A percentile compares a stretch with the other conserved stretches of the same genome.
Conservation (phyloP, 2,888 invertebrate species). For the Thysanoteuthis rhombus region DNA sequence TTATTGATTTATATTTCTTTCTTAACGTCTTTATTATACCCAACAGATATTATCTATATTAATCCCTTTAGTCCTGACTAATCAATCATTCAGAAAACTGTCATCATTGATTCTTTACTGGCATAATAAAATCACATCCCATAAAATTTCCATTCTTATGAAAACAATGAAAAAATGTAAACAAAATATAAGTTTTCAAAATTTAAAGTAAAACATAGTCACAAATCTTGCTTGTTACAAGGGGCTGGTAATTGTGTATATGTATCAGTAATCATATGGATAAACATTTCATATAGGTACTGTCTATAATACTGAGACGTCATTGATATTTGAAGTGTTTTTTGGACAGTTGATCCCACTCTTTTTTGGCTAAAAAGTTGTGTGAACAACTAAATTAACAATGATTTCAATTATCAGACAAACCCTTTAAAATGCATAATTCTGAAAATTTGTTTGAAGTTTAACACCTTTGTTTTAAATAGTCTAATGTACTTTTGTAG, state of each 20-base stretch:
- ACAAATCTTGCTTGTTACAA: neutral
- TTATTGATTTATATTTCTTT: neutral
- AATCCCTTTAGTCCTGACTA: neutral
- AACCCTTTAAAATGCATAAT: too few species aligned
- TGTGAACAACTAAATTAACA: too few species aligned
- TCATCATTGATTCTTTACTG: conserved; percentile 12
- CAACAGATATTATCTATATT: neutral
- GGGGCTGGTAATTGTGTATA: neutral
- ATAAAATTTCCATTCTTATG: neutral
- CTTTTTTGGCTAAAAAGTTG: too few species aligned
- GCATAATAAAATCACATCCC: neutral
- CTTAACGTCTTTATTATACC: neutral
- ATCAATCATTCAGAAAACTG: neutral
- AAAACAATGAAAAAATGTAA: neutral
- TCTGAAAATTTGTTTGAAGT: too few species aligned
- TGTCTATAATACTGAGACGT: too few species aligned
- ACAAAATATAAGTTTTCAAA: neutral
- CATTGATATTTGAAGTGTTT: too few species aligned
- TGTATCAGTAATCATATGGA: neutral
- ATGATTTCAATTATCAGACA: too few species aligned
- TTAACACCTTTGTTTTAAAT: too few species aligned
- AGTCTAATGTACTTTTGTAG: too few species aligned
- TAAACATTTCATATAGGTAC: neutral
- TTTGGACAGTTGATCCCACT: too few species aligned
- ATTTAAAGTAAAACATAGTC: neutral